Percentiles rank a stretch among this genome's conserved stretches.
Evolutionary conservation across 2,888 invertebrate species (phyloP).

Genomic region (Seira sanloemensis): DNA sequence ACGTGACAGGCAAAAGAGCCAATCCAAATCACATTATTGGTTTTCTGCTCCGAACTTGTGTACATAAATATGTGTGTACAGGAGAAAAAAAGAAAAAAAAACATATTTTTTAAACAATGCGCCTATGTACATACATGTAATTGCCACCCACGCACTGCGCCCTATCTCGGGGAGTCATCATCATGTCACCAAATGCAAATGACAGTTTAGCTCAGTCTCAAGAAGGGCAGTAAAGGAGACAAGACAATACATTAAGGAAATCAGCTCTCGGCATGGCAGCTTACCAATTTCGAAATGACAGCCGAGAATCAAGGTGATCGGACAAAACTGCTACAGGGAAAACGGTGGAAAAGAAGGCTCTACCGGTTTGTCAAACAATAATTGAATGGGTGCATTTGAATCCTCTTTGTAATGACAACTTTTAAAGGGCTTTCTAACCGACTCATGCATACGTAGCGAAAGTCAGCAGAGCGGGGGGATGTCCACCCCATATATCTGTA

Average conservation of each 20-base stretch:
- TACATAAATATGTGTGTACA: constrained; percentile 2
- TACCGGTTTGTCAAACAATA: too few relatives aligned
- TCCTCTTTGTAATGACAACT: too few relatives aligned
- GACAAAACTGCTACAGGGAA: neutral
- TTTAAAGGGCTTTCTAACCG: too few relatives aligned
- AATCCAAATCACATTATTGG: neutral
- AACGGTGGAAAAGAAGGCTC: neutral
- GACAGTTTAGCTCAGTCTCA: neutral
- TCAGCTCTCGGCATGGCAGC: too few relatives aligned
- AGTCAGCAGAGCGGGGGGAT: too few relatives aligned
- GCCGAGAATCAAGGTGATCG: too few relatives aligned
- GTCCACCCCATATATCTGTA: too few relatives aligned
- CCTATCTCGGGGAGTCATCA: neutral
- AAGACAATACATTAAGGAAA: neutral
- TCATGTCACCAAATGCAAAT: constrained; percentile 6
- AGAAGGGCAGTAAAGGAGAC: neutral
- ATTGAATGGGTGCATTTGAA: too few relatives aligned
- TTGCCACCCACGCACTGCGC: constrained; percentile 40
- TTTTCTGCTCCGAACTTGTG: neutral
- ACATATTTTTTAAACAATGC: too few relatives aligned
- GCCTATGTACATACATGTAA: constrained; percentile 57
- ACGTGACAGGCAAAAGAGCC: neutral
- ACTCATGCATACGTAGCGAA: too few relatives aligned
- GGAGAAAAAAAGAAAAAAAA: too few relatives aligned
- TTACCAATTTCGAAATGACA: too few relatives aligned